Conservation (phyloP, 1,140 invertebrate species). For the Aradophagus sp. region DNA sequence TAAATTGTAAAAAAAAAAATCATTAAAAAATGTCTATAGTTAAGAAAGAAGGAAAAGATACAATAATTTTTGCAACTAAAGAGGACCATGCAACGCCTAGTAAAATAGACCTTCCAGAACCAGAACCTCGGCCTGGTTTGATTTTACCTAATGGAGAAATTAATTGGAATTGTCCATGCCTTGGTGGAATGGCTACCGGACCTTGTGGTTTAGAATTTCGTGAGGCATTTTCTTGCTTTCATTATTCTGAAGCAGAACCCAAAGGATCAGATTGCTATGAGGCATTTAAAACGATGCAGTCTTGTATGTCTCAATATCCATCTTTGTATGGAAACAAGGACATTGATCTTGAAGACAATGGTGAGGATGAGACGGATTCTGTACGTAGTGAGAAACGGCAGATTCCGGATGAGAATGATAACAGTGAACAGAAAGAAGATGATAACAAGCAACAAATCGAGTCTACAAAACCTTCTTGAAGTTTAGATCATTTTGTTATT, state of each 20-base stretch:
- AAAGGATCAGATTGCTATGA: conserved; percentile 94
- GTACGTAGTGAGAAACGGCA: conserved; percentile 17
- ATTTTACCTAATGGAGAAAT: conserved; percentile 92
- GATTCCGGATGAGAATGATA: background rate
- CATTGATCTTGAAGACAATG: conserved; percentile 70
- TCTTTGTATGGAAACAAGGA: conserved; percentile 84
- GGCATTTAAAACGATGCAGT: conserved; percentile 91
- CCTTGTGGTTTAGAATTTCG: conserved; percentile 95
- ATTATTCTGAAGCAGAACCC: conserved; percentile 85
- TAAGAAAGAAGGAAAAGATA: conserved; percentile 82
- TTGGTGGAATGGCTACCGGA: conserved; percentile 95
- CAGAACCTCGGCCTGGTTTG: conserved; percentile 85
- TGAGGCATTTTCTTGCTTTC: conserved; percentile 96
- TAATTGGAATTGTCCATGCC: conserved; percentile 97
- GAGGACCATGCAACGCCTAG: conserved; percentile 86
- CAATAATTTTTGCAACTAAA: conserved; percentile 87
- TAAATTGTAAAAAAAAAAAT: too few species aligned
- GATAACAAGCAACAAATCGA: too few species aligned
- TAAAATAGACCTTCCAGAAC: conserved; percentile 81
- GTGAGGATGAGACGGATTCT: conserved; percentile 73
- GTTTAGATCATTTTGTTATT: too few species aligned
- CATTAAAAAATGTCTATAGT: conserved; percentile 69
- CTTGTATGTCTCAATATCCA: conserved; percentile 94
- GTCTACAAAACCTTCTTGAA: too few species aligned
- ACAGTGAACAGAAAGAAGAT: too few species aligned